Evolutionary conservation across 2,797 vertebrate genomes (phyloP), one percentile per base, ranked within the genome.

Genomic region (Buceros bicornis): DNA sequence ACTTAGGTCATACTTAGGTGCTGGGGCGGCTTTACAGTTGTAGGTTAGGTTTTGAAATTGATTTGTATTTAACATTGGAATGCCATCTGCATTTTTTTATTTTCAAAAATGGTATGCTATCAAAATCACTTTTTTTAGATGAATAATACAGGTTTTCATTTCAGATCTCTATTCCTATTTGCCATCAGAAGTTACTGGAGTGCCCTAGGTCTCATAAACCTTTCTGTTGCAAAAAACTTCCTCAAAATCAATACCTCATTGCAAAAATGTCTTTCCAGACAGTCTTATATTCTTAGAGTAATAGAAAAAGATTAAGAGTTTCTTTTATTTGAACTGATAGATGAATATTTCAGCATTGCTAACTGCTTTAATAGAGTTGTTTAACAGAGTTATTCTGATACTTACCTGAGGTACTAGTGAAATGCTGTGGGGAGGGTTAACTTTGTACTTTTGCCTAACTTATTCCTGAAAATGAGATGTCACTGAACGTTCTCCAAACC

Each of bases 171-270:
- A 35, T 79, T 94, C 29, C 43, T 77, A 31, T 42, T 64, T 90
- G 26, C 62, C 66, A 84, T 51, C 48, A 84, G 66, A 92, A 96
- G 43, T 80, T 73, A 79, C 74, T 3, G 1, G 73, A 76, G 11
- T 56, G 20, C 40, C 24, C 53, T 60, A 66, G 66, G 73, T 70
- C 58, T 93, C 80, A 87, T 37, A 91, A 90, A 83, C 18, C 5
- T 89, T 87, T 45, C 82, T 87, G 45, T 73, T 84, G 66, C 45
- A 87, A 92, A 92, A 93, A 92, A 70, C n/a, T 92, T 93, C 86
- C 66, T 80, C 60, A 82, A 90, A 95, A 93, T 95, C 94, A 76
- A 96, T 96, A 90, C n/a, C 20, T 92, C 40, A 25, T 43, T 70
- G 82, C 58, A 93, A 84, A 93, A 87, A 77, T 24, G 14, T 62